These are phyloP conservation scores for Meloidogyne hapla DNA, from an alignment of 1,140 invertebrate species.

Conservation along the genomic window DNA sequence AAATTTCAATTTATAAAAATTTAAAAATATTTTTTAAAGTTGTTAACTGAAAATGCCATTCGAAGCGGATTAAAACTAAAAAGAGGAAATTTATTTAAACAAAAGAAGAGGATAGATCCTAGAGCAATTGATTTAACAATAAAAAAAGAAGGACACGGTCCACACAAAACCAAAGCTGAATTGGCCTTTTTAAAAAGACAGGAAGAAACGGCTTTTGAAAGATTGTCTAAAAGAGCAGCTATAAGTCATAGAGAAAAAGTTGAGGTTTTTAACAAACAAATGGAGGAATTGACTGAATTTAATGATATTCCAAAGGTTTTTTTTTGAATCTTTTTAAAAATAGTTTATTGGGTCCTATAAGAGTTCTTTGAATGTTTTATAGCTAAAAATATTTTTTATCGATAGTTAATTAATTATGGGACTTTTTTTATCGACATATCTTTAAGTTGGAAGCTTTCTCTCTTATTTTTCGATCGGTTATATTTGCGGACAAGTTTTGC, in stretches of 20 bases:
- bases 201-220: constrained; percentile 52
- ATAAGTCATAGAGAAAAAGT: constrained; percentile 61
- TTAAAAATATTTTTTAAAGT: background rate
- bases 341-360: background rate
- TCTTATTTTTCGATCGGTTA: too few species aligned
- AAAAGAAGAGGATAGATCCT: constrained; percentile 48
- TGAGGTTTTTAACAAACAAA: constrained; percentile 61
- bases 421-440: too few species aligned
- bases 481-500: too few species aligned
- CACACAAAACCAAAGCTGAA: constrained; percentile 57
- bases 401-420: too few species aligned
- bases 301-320: constrained; percentile 63
- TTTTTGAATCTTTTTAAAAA: background rate
- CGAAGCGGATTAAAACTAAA: constrained; percentile 58
- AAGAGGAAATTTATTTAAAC: constrained; percentile 56
- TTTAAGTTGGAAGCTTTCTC: too few species aligned
- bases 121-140: constrained; percentile 60
- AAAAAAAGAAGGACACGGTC: constrained; percentile 52
- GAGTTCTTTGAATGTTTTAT: too few species aligned
- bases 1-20: background rate
- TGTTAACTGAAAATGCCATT: constrained; percentile 42
- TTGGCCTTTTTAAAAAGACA: constrained; percentile 52
- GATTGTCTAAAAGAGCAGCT: constrained; percentile 57
- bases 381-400: too few species aligned
- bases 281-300: constrained; percentile 62